A percentile compares a stretch with the other conserved stretches of the same genome.
Conservation (phyloP, 1,140 invertebrate genomes). For the Leptinotarsa texana region DNA sequence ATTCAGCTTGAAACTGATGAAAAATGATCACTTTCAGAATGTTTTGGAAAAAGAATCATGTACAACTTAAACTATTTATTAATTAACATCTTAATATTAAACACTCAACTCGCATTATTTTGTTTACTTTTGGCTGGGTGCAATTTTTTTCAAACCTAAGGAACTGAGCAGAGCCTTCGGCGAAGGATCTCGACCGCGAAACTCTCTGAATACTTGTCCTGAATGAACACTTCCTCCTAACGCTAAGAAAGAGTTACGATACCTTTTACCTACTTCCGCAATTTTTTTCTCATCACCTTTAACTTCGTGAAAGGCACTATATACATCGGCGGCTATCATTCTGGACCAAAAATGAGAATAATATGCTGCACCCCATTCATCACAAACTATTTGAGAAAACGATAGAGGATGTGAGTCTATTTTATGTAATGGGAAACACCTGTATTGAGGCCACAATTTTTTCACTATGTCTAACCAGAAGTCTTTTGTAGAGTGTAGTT, state of each 20-base stretch:
- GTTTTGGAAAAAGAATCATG: conserved; percentile 27
- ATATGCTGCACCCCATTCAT: conserved; percentile 75
- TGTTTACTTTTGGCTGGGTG: background rate
- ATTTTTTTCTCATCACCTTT: conserved; percentile 59
- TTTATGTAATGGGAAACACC: conserved; percentile 72
- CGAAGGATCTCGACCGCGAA: conserved; percentile 88
- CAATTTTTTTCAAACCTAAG: conserved; percentile 59
- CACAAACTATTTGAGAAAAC: conserved; percentile 73
- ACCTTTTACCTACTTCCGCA: conserved; percentile 67
- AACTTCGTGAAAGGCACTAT: conserved; percentile 79
- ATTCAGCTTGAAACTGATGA: conserved; percentile 65
- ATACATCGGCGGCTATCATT: conserved; percentile 89
- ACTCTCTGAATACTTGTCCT: conserved; percentile 84
- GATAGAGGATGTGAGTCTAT: conserved; percentile 80
- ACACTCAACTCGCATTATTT: background rate
- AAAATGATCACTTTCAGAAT: conserved; percentile 29
- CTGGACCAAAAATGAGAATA: conserved; percentile 79
- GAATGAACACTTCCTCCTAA: conserved; percentile 78
- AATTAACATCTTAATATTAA: conserved; percentile 1
- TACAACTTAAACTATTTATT: conserved; percentile 16
- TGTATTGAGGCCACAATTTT: conserved; percentile 77
- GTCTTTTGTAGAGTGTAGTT: conserved; percentile 74
- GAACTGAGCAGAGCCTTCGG: conserved; percentile 77
- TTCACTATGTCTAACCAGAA: conserved; percentile 82
- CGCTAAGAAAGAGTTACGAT: conserved; percentile 83